Percentiles rank a stretch among this genome's conserved stretches.
phyloP scores from a whole-genome alignment of 1,140 invertebrate species.

The Temnothorax nylanderi region DNA sequence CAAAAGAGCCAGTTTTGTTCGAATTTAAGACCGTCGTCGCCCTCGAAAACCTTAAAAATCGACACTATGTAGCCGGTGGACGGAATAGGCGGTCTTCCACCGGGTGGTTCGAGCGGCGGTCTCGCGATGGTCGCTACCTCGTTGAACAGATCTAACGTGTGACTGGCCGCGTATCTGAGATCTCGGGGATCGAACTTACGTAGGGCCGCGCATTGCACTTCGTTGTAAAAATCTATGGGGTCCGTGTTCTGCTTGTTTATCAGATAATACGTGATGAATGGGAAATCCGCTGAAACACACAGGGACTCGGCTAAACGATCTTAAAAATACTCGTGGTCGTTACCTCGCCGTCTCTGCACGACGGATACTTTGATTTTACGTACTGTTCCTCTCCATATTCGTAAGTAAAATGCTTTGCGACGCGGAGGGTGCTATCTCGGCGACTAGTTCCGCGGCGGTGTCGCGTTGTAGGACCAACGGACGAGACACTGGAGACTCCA shows the following conservation, averaged over 20 bases:
- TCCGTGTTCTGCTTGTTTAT: constrained; percentile 94
- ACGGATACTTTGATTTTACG: constrained; percentile 9
- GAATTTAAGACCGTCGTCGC: constrained; percentile 95
- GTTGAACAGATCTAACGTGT: constrained; percentile 94
- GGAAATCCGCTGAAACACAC: constrained; percentile 91
- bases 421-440: constrained; percentile 91
- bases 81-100: constrained; percentile 90
- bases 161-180: constrained; percentile 93
- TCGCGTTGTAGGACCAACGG: constrained; percentile 92
- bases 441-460: constrained; percentile 91
- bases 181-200: constrained; percentile 93
- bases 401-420: constrained; percentile 91
- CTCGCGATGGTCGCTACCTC: constrained; percentile 96
- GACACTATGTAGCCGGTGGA: constrained; percentile 96
- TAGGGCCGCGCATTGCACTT: constrained; percentile 91
- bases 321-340: background rate
- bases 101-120: constrained; percentile 92
- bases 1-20: constrained; percentile 97
- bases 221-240: constrained; percentile 93
- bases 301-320: constrained; percentile 28
- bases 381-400: constrained; percentile 95
- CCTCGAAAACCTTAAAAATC: constrained; percentile 97
- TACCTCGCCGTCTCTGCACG: background rate
- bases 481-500: constrained; percentile 92
- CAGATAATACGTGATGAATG: constrained; percentile 96